These are phyloP conservation scores for Plodia interpunctella DNA, from an alignment of 1,140 invertebrate genomes.

Conservation along the genomic window DNA sequence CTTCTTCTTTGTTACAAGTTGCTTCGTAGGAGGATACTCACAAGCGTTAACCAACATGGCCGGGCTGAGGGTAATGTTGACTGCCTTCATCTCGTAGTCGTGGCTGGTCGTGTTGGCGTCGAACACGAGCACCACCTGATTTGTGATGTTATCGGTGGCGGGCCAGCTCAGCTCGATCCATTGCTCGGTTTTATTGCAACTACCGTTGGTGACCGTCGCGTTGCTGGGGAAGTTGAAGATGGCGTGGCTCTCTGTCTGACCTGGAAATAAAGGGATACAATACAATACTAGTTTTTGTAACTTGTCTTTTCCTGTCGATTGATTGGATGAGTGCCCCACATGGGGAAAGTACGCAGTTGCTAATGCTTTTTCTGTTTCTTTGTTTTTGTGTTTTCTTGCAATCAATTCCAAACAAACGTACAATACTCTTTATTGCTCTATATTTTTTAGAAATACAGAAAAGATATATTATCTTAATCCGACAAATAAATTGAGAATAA, in stretches of 20 bases:
- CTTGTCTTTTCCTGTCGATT: too few relatives aligned
- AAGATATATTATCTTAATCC: too few relatives aligned
- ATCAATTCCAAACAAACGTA: too few relatives aligned
- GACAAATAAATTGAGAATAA: too few relatives aligned
- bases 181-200: conserved; percentile 65
- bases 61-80: conserved; percentile 45
- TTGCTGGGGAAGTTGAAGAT: conserved; percentile 70
- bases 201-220: conserved; percentile 54
- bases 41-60: conserved; percentile 45
- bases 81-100: conserved; percentile 42
- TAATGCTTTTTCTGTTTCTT: too few relatives aligned
- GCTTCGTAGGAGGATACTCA: too few relatives aligned
- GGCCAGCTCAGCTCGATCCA: conserved; percentile 72
- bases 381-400: too few relatives aligned
- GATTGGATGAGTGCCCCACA: too few relatives aligned
- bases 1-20: too few relatives aligned
- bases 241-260: conserved; percentile 26
- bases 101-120: conserved; percentile 63
- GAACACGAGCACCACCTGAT: conserved; percentile 69
- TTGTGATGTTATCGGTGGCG: conserved; percentile 25
- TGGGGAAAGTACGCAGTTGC: too few relatives aligned
- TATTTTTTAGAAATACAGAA: too few relatives aligned
- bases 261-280: neutral
- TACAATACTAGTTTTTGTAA: neutral
- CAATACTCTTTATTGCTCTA: too few relatives aligned